Evolutionary conservation across 2,888 invertebrate genomes (phyloP).

Genomic region (Drosophila mimetica): DNA sequence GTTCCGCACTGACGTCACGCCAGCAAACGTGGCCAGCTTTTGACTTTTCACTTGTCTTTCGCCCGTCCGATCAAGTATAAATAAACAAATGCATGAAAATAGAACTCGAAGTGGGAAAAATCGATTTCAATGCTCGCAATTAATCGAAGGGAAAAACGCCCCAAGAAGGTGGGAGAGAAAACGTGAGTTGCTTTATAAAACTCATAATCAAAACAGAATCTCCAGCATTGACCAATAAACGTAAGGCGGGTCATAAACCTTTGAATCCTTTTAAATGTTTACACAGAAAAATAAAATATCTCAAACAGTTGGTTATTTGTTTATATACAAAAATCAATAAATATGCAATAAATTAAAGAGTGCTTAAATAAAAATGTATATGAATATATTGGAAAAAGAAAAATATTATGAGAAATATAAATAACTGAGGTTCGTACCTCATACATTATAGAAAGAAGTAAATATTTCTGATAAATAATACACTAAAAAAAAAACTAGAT

Average conservation of each 20-base stretch:
- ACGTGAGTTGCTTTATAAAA: conserved; percentile 64
- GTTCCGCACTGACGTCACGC: conserved; percentile 57
- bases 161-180: conserved; percentile 7
- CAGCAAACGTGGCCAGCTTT: conserved; percentile 44
- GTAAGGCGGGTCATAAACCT: conserved; percentile 29
- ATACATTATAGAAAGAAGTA: too few relatives aligned
- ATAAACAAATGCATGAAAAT: conserved; percentile 70
- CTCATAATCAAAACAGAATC: conserved; percentile 35
- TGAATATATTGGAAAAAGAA: neutral
- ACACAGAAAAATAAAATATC: neutral
- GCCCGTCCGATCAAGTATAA: conserved; percentile 59
- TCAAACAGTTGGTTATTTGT: neutral
- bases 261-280: conserved; percentile 14
- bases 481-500: too few relatives aligned
- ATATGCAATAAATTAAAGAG: neutral
- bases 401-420: neutral
- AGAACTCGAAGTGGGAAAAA: conserved; percentile 62
- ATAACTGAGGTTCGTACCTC: too few relatives aligned
- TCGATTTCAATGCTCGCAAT: conserved; percentile 52
- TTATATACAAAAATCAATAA: neutral
- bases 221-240: conserved; percentile 23
- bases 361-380: neutral
- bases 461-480: too few relatives aligned
- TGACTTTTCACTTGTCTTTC: conserved; percentile 61
- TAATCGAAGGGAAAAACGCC: conserved; percentile 47